phyloP scores from a whole-genome alignment of 2,797 vertebrate species.

The Acanthurus leucopareius region DNA sequence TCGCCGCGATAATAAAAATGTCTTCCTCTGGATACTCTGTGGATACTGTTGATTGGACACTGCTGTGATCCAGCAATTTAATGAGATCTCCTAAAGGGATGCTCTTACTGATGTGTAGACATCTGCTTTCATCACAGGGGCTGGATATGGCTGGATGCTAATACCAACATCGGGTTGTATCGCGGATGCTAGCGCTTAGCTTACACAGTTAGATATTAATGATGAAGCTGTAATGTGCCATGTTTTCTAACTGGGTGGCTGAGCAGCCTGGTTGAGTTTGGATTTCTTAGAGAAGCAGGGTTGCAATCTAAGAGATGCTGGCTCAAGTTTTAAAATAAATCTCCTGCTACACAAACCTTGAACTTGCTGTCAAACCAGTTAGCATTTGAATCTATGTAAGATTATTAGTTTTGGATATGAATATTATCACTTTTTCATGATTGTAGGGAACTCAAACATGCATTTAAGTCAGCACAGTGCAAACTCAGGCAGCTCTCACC shows the following conservation, averaged over 20 bases:
- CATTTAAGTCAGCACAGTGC: conserved; percentile 17
- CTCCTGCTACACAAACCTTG: conserved; percentile 1
- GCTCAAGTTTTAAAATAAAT: conserved; percentile 9
- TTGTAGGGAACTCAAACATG: not conserved
- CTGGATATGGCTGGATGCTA: conserved; percentile 70
- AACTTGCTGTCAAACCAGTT: conserved; percentile 21
- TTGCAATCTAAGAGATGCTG: conserved; percentile 25
- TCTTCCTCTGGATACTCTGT: conserved; percentile 60
- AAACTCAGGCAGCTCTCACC: not conserved
- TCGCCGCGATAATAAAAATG: conserved; percentile 38
- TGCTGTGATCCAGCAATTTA: conserved; percentile 71
- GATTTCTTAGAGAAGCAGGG: conserved; percentile 16
- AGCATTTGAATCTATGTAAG: conserved; percentile 1
- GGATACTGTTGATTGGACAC: conserved; percentile 74
- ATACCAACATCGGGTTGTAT: conserved; percentile 49
- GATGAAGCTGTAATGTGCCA: conserved; percentile 58
- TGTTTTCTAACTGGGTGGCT: conserved; percentile 68
- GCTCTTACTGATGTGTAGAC: conserved; percentile 73
- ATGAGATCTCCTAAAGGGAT: conserved; percentile 78
- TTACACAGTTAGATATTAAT: conserved; percentile 56
- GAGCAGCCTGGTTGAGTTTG: conserved; percentile 34
- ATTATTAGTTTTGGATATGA: conserved; percentile 11
- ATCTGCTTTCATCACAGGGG: conserved; percentile 77
- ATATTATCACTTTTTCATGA: not conserved
- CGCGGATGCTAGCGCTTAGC: conserved; percentile 40